Evolutionary conservation across 1,140 invertebrate genomes (phyloP).

Genomic region (Nephila pilipes): DNA sequence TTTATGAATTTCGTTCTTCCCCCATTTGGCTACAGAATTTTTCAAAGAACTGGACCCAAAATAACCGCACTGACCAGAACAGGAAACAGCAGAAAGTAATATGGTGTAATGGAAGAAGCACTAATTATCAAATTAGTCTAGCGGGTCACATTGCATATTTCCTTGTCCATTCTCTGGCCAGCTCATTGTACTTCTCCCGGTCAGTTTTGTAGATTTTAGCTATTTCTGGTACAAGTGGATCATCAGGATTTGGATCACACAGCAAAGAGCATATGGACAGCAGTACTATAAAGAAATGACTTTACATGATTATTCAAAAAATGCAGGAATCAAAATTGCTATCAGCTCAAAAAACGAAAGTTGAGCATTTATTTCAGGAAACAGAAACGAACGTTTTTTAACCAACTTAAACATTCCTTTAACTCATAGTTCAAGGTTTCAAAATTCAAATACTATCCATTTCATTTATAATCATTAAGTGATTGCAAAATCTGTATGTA

Average conservation of each 20-base stretch:
- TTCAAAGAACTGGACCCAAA: slow-evolving; percentile 70
- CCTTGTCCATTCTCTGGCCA: slow-evolving; percentile 99
- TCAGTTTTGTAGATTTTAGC: slow-evolving; percentile 84
- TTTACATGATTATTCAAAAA: no score
- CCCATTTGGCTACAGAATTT: slow-evolving; percentile 56
- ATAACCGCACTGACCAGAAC: slow-evolving; percentile 74
- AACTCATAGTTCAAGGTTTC: no score
- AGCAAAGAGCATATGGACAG: slow-evolving; percentile 84
- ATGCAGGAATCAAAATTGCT: no score
- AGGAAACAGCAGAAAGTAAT: slow-evolving; percentile 76
- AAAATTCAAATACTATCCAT: no score
- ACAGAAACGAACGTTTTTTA: no score
- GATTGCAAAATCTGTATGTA: no score
- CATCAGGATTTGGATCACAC: slow-evolving; percentile 84
- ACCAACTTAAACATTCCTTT: no score
- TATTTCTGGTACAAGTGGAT: slow-evolving; percentile 84
- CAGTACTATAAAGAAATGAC: slow-evolving; percentile 80
- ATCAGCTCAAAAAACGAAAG: no score
- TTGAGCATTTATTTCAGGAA: no score
- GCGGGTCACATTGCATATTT: slow-evolving; percentile 94
- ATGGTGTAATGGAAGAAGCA: slow-evolving; percentile 76
- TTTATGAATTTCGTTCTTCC: slow-evolving; percentile 39
- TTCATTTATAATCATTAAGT: no score
- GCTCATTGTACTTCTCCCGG: slow-evolving; percentile 92
- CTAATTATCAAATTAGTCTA: slow-evolving; percentile 60